Conservation (phyloP, 2,888 invertebrate species). For the Scaptomyza polygonia region DNA sequence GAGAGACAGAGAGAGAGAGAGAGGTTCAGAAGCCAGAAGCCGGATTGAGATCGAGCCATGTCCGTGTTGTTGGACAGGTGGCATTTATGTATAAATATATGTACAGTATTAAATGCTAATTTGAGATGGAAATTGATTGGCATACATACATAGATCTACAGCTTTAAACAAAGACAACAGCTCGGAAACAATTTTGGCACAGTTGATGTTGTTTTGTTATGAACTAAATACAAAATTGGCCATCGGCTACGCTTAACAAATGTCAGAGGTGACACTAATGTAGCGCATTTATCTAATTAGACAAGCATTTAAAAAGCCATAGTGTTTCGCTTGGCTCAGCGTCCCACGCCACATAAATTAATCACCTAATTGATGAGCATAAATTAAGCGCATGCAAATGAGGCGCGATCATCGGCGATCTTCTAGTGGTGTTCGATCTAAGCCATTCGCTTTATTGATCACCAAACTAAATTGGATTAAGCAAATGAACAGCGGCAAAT, state of each 20-base stretch:
- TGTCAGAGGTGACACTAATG: slow-evolving; percentile 72
- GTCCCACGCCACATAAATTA: slow-evolving; percentile 75
- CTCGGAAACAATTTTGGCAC: not conserved
- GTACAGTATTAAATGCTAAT: slow-evolving; percentile 60
- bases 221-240: slow-evolving; percentile 9
- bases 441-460: slow-evolving; percentile 61
- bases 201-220: slow-evolving; percentile 12
- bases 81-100: slow-evolving; percentile 58
- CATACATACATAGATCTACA: slow-evolving; percentile 52
- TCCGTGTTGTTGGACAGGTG: slow-evolving; percentile 66
- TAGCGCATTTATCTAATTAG: slow-evolving; percentile 78
- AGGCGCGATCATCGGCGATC: slow-evolving; percentile 31
- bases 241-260: slow-evolving; percentile 59
- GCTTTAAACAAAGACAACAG: slow-evolving; percentile 14
- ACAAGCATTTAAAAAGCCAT: slow-evolving; percentile 70
- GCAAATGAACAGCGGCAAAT: slow-evolving; percentile 50
- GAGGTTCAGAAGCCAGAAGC: slow-evolving; percentile 17
- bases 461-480: slow-evolving; percentile 64
- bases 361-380: slow-evolving; percentile 78
- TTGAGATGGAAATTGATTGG: slow-evolving; percentile 64
- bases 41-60: slow-evolving; percentile 67
- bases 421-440: slow-evolving; percentile 7
- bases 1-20: slow-evolving; percentile 5
- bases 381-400: slow-evolving; percentile 72
- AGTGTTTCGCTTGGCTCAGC: slow-evolving; percentile 29